Percentiles rank a stretch among this genome's conserved stretches.
phyloP scores from a whole-genome alignment of 2,113 vertebrate genomes.

The Climacteris rufus region DNA sequence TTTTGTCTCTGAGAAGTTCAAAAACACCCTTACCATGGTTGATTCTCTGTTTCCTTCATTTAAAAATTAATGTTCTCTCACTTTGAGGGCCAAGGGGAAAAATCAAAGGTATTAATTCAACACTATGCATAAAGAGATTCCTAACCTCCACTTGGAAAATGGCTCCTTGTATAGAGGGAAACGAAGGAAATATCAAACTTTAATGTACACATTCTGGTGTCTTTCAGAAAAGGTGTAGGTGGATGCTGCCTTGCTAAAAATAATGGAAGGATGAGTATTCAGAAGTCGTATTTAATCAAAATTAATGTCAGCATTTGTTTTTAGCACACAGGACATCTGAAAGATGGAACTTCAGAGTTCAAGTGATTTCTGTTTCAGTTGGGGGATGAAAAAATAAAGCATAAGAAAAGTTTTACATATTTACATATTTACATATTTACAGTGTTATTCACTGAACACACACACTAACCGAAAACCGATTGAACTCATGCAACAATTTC shows the following conservation, averaged over 20 bases:
- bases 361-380: neutral
- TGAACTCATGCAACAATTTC: neutral
- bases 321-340: neutral
- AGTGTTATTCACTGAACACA: neutral
- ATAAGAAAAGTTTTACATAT: neutral
- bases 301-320: neutral
- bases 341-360: neutral
- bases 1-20: neutral
- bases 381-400: neutral
- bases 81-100: neutral
- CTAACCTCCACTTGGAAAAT: neutral
- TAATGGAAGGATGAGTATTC: neutral
- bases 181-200: conserved; percentile 20
- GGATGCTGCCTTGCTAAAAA: neutral
- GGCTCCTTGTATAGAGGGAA: neutral
- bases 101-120: neutral
- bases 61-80: neutral
- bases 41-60: neutral
- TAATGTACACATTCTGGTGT: neutral
- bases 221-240: neutral
- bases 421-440: neutral
- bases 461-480: neutral
- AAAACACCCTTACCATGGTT: neutral
- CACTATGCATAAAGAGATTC: neutral
- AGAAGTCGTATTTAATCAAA: conserved; percentile 42